phyloP scores from a whole-genome alignment of 2,888 invertebrate species.

The Cheilosia vulpina region DNA sequence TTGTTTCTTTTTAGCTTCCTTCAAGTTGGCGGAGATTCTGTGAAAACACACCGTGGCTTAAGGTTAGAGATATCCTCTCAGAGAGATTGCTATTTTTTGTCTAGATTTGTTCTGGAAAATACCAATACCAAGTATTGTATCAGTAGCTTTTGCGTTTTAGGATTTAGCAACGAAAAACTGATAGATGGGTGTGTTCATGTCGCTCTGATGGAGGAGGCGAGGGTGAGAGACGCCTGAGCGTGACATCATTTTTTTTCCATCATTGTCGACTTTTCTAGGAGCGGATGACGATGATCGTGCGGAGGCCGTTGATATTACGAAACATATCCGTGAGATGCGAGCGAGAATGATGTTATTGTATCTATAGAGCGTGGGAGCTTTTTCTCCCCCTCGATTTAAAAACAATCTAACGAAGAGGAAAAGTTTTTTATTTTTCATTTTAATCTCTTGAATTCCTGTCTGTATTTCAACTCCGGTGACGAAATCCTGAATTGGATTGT shows the following conservation, averaged over 20 bases:
- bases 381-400: neutral
- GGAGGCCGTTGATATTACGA: slow-evolving; percentile 59
- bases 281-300: slow-evolving; percentile 47
- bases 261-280: slow-evolving; percentile 53
- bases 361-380: slow-evolving; percentile 23
- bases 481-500: slow-evolving; percentile 32
- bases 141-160: slow-evolving; percentile 65
- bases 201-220: slow-evolving; percentile 18
- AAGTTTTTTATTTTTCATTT: neutral
- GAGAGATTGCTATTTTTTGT: slow-evolving; percentile 16
- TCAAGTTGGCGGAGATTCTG: slow-evolving; percentile 40
- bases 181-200: slow-evolving; percentile 64
- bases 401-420: neutral
- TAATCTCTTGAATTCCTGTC: slow-evolving; percentile 2
- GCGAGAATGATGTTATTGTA: neutral
- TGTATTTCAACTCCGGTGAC: neutral
- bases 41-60: slow-evolving; percentile 8
- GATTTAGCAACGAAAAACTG: slow-evolving; percentile 56
- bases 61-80: slow-evolving; percentile 58
- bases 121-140: neutral
- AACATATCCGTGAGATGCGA: slow-evolving; percentile 41
- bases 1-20: slow-evolving; percentile 50
- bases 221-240: slow-evolving; percentile 56
- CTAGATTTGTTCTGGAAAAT: slow-evolving; percentile 21
- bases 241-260: slow-evolving; percentile 65